Evolutionary conservation across 2,113 vertebrate genomes (phyloP), one percentile per base, ranked within the genome.

Genomic region (Eclectus roratus): DNA sequence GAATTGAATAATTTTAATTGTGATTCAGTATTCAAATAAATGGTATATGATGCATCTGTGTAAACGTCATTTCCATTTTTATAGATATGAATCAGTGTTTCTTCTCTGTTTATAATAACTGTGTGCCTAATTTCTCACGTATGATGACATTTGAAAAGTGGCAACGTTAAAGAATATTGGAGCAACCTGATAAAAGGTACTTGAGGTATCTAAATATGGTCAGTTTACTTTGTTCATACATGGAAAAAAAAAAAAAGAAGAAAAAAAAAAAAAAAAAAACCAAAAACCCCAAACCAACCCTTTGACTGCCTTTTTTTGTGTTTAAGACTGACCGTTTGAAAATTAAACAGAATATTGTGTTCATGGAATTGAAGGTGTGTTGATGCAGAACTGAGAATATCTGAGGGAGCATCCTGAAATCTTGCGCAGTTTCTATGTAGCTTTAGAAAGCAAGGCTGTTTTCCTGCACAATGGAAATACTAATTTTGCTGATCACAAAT

Each of bases 41-140:
- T 3, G 10, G 20, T 50, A 20, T 16, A 5, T 47, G 80, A 37
- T 91, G 24, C n/a, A 52, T 89, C 69, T 55, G 21, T 43, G 66
- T 44, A 35, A 90, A 56, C 50, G 9, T 78, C 24, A n/a, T 55
- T 91, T 72, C 77, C 41, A 65, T 96, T 97, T 92, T 82, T 72
- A 29, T 41, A 49, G 58, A 20, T 17, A 11, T 33, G 39, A 87
- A 56, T 93, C 80, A 71, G 39, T 47, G 29, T 66, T 86, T 50
- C 52, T 65, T 61, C 80, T 4, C 2, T 49, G 56, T 79, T 33
- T 56, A 7, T 43, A 65, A 21, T 43, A 79, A 47, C 10, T 8
- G 3, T 50, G 52, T 52, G 25, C 76, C 58, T 46, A 39, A 47
- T 63, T 71, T 56, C 61, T 94, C 80, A 35, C 39, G 1, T 17